phyloP scores from a whole-genome alignment of 2,888 invertebrate genomes.

The Strigamia transsilvanica region DNA sequence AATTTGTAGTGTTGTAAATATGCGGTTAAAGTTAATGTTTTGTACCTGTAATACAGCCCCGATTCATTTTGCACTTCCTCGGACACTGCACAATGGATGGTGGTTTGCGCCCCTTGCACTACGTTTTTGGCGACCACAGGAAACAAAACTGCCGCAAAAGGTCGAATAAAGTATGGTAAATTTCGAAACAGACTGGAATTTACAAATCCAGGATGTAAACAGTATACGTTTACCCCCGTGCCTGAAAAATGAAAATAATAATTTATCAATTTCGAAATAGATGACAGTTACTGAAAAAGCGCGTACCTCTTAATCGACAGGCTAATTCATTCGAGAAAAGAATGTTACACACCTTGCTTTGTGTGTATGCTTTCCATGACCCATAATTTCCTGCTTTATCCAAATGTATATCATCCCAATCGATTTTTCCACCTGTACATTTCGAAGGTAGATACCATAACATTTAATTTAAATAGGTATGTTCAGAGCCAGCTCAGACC shows the following conservation, averaged over 20 bases:
- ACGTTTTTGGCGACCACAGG: slow-evolving; percentile 62
- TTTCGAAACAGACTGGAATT: slow-evolving; percentile 63
- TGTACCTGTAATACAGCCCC: too few relatives aligned
- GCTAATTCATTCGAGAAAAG: slow-evolving; percentile 62
- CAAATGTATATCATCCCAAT: slow-evolving; percentile 60
- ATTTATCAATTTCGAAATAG: not conserved
- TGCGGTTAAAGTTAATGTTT: too few relatives aligned
- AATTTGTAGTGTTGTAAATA: too few relatives aligned
- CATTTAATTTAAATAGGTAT: too few relatives aligned
- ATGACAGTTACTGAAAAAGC: not conserved
- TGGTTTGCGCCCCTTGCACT: slow-evolving; percentile 73
- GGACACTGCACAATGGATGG: slow-evolving; percentile 71
- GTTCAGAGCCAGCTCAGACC: too few relatives aligned
- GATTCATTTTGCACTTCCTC: slow-evolving; percentile 58
- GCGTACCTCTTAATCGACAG: slow-evolving; percentile 60
- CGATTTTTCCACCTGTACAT: slow-evolving; percentile 60
- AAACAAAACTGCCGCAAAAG: not conserved
- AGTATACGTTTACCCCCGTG: slow-evolving; percentile 64
- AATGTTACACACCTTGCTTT: slow-evolving; percentile 63
- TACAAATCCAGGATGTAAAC: slow-evolving; percentile 66
- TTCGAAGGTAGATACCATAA: too few relatives aligned
- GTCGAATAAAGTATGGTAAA: slow-evolving; percentile 57
- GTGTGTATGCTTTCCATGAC: slow-evolving; percentile 60
- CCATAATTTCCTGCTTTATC: slow-evolving; percentile 58
- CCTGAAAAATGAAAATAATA: slow-evolving; percentile 57